A percentile compares a stretch with the other conserved stretches of the same genome.
Evolutionary conservation across 2,888 invertebrate species (phyloP).

Genomic region (Therioaphis trifolii): DNA sequence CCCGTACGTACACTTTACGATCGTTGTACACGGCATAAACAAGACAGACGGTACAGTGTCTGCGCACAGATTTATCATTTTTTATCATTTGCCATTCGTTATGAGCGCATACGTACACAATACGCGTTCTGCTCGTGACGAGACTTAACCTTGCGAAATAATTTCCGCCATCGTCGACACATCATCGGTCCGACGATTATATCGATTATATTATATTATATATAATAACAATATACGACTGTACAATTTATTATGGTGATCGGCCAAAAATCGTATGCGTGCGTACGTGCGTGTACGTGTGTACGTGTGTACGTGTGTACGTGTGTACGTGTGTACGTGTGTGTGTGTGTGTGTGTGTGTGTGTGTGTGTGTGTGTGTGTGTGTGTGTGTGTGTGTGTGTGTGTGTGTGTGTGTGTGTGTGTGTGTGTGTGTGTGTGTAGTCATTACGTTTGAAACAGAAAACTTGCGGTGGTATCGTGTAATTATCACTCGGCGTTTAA

Average conservation of each 20-base stretch:
- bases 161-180: conserved; percentile 20
- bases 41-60: too few species aligned
- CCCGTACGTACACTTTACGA: too few species aligned
- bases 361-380: not conserved
- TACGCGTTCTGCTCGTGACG: too few species aligned
- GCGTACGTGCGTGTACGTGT: not conserved
- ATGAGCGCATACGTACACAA: too few species aligned
- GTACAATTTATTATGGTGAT: conserved; percentile 42
- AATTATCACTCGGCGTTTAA: conserved; percentile 15
- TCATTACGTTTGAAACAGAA: not conserved
- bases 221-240: not conserved
- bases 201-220: conserved; percentile 13
- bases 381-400: not conserved
- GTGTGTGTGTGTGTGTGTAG: not conserved
- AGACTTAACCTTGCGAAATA: conserved; percentile 21
- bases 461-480: not conserved
- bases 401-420: not conserved
- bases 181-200: conserved; percentile 7
- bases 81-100: too few species aligned
- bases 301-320: not conserved
- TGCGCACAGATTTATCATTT: too few species aligned
- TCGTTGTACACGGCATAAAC: too few species aligned
- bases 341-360: not conserved
- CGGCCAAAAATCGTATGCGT: not conserved
- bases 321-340: not conserved